These are phyloP conservation scores for Drosophila koepferae DNA, from an alignment of 2,888 invertebrate species.

Conservation along the genomic window DNA sequence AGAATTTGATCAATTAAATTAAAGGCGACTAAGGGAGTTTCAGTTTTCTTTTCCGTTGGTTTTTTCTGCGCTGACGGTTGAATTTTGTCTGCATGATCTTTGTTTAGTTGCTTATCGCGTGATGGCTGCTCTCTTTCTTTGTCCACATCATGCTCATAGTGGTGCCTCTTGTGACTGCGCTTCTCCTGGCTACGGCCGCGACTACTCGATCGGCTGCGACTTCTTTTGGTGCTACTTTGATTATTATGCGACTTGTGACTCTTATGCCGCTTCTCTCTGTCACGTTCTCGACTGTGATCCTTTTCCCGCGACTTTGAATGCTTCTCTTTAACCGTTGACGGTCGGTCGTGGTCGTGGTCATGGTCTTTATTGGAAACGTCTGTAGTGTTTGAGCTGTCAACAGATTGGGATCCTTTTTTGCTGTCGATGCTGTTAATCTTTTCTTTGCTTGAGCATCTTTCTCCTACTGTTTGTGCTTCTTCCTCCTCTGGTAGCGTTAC, in stretches of 20 bases:
- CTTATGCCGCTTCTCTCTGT: conserved; percentile 74
- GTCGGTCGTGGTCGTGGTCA: conserved; percentile 43
- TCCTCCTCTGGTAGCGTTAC: conserved; percentile 87
- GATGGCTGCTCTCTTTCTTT: conserved; percentile 51
- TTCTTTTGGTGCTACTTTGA: conserved; percentile 74
- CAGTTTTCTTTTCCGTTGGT: conserved; percentile 52
- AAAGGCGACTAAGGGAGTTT: conserved; percentile 47
- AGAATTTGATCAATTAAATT: conserved; percentile 84
- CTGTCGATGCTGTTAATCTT: conserved; percentile 14
- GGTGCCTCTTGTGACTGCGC: conserved; percentile 69
- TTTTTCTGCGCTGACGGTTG: conserved; percentile 46
- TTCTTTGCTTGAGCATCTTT: conserved; percentile 14
- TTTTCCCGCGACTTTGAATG: conserved; percentile 42
- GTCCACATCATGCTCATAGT: conserved; percentile 51
- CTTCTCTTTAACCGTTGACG: conserved; percentile 23
- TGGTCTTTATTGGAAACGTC: conserved; percentile 43
- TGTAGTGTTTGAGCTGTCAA: conserved; percentile 7
- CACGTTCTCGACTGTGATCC: conserved; percentile 67
- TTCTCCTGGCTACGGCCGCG: conserved; percentile 80
- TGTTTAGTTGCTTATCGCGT: conserved; percentile 36
- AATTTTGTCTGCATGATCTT: conserved; percentile 36
- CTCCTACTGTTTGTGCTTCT: conserved; percentile 80
- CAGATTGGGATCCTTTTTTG: conserved; percentile 26
- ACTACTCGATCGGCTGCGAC: conserved; percentile 81
- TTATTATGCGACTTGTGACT: conserved; percentile 77